Evolutionary conservation across 2,888 invertebrate species (phyloP).

Genomic region (Oconnorella tubifera): DNA sequence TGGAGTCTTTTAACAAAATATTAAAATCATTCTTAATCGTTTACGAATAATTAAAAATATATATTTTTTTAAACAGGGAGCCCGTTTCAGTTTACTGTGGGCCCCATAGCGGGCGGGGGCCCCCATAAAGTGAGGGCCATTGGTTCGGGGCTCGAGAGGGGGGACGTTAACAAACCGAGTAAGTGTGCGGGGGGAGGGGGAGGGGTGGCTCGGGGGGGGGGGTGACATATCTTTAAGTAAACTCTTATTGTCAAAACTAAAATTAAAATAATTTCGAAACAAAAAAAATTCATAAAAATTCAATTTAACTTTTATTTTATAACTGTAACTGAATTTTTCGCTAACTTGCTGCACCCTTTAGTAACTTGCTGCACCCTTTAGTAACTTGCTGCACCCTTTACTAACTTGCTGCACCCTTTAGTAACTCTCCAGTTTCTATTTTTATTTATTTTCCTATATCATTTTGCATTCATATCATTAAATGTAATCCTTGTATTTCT

Average conservation of each 20-base stretch:
- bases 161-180: slow-evolving; percentile 78
- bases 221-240: not conserved
- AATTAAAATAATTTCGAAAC: not conserved
- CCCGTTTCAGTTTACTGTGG: slow-evolving; percentile 98
- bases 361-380: no score
- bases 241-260: not conserved
- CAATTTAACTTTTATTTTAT: not conserved
- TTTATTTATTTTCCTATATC: no score
- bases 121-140: slow-evolving; percentile 95
- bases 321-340: no score
- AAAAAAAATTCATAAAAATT: no score
- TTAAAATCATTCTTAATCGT: no score
- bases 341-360: no score
- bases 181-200: slow-evolving; percentile 61
- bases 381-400: no score
- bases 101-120: slow-evolving; percentile 88
- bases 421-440: no score
- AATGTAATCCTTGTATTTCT: no score
- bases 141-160: slow-evolving; percentile 86
- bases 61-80: slow-evolving; percentile 65
- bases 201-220: not conserved
- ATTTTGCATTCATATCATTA: no score
- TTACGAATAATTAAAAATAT: not conserved
- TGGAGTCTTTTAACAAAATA: no score
- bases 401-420: no score